Evolutionary conservation across 2,888 invertebrate genomes (phyloP).

Genomic region (Phalera bucephala): DNA sequence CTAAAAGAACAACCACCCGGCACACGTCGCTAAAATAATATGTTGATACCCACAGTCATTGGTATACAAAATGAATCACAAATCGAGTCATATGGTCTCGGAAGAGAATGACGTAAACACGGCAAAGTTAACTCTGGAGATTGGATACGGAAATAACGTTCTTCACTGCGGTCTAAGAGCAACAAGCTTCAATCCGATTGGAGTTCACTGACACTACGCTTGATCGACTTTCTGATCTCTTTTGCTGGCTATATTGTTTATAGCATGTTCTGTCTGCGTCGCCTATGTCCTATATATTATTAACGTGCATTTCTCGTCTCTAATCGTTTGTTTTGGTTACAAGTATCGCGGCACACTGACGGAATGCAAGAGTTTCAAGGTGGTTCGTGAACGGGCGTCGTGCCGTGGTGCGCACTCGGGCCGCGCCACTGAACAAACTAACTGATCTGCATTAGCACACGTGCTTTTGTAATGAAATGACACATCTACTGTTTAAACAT

Average conservation of each 20-base stretch:
- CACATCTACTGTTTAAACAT: constrained; percentile 52
- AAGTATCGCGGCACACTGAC: constrained; percentile 54
- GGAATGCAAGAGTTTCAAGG: constrained; percentile 58
- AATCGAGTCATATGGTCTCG: constrained; percentile 62
- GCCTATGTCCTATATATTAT: constrained; percentile 16
- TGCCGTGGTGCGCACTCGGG: constrained; percentile 34
- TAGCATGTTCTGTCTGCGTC: constrained; percentile 15
- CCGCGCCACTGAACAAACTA: constrained; percentile 50
- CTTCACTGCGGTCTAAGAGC: constrained; percentile 27
- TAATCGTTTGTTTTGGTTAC: constrained; percentile 51
- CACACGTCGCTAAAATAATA: constrained; percentile 34
- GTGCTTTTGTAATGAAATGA: constrained; percentile 59
- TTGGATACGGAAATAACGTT: constrained; percentile 46
- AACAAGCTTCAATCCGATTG: constrained; percentile 27
- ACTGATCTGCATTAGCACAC: constrained; percentile 50
- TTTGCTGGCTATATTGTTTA: constrained; percentile 5
- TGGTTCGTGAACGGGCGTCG: constrained; percentile 29
- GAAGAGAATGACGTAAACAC: constrained; percentile 67
- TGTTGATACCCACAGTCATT: constrained; percentile 46
- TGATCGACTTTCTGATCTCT: constrained; percentile 14
- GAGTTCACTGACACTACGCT: constrained; percentile 51
- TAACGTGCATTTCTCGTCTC: constrained; percentile 23
- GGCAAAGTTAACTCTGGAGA: constrained; percentile 42
- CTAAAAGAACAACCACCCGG: constrained; percentile 12
- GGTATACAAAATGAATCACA: constrained; percentile 58